phyloP scores from a whole-genome alignment of 64 coral and sea anemone genomes.

The Dendronephthya gigantea region DNA sequence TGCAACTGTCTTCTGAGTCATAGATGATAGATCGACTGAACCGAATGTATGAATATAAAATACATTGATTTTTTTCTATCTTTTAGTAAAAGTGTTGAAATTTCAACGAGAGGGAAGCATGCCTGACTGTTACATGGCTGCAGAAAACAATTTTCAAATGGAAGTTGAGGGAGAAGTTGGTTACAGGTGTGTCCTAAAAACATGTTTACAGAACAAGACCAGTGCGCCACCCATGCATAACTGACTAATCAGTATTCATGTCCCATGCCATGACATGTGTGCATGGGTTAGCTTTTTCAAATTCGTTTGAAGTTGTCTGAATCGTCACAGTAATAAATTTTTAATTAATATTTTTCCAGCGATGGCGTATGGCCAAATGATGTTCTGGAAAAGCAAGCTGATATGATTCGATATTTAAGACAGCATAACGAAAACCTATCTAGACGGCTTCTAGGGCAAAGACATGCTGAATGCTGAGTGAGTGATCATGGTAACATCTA shows the following conservation, averaged over 20 bases:
- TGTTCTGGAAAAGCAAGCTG: conserved; percentile 89
- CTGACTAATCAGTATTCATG: too few relatives aligned
- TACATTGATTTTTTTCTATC: not conserved
- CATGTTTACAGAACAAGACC: not conserved
- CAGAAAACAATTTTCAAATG: not conserved
- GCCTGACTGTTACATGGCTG: not conserved
- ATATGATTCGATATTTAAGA: conserved; percentile 94
- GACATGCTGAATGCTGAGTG: not conserved
- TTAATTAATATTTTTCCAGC: conserved; percentile 26
- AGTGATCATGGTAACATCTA: too few relatives aligned
- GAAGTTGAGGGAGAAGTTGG: not conserved
- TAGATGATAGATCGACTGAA: too few relatives aligned
- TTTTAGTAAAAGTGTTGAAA: not conserved
- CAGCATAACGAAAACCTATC: conserved; percentile 90
- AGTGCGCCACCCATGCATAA: not conserved
- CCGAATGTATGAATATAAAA: too few relatives aligned
- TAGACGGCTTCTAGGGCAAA: conserved; percentile 34
- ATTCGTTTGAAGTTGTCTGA: not conserved
- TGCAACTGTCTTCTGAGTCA: too few relatives aligned
- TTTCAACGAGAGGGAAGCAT: not conserved
- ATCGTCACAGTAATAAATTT: not conserved
- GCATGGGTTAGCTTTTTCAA: not conserved
- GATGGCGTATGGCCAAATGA: conserved; percentile 66
- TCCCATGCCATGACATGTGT: too few relatives aligned
- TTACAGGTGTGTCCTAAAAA: not conserved